These are phyloP conservation scores for Phoxinus dragarum DNA, from an alignment of 2,797 vertebrate genomes.

Conservation along the genomic window DNA sequence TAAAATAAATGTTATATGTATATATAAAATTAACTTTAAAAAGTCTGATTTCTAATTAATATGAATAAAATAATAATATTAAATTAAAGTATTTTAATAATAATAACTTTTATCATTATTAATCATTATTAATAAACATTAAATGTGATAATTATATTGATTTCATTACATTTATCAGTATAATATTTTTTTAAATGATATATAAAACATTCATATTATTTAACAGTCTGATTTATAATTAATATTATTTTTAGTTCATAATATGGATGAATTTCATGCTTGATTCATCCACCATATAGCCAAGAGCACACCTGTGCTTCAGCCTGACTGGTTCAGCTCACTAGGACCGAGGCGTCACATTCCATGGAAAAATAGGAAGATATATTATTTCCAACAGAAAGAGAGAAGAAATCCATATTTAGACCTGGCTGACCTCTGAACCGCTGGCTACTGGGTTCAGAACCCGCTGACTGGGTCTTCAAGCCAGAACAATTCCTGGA, in stretches of 20 bases:
- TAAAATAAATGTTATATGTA: too few relatives aligned
- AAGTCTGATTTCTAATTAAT: background rate
- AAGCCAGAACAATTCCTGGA: slow-evolving; percentile 58
- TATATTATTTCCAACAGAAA: slow-evolving; percentile 3
- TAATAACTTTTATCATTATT: background rate
- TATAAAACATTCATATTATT: too few relatives aligned
- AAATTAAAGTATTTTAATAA: background rate
- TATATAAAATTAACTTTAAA: too few relatives aligned
- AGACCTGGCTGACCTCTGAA: slow-evolving; percentile 41
- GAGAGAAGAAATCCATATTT: slow-evolving; percentile 6
- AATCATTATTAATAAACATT: too few relatives aligned
- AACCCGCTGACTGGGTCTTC: slow-evolving; percentile 24
- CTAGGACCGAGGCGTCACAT: background rate
- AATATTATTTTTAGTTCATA: background rate
- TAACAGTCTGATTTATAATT: background rate
- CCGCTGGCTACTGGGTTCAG: slow-evolving; percentile 34
- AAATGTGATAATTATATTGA: background rate
- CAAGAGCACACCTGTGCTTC: background rate
- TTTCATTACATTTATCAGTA: background rate
- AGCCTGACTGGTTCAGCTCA: background rate
- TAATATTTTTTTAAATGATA: background rate
- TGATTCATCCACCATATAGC: background rate
- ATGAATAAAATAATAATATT: background rate
- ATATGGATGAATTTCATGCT: background rate
- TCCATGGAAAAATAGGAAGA: slow-evolving; percentile 31